These are phyloP conservation scores for Channallabes apus DNA, from an alignment of 2,797 vertebrate genomes.

Conservation along the genomic window DNA sequence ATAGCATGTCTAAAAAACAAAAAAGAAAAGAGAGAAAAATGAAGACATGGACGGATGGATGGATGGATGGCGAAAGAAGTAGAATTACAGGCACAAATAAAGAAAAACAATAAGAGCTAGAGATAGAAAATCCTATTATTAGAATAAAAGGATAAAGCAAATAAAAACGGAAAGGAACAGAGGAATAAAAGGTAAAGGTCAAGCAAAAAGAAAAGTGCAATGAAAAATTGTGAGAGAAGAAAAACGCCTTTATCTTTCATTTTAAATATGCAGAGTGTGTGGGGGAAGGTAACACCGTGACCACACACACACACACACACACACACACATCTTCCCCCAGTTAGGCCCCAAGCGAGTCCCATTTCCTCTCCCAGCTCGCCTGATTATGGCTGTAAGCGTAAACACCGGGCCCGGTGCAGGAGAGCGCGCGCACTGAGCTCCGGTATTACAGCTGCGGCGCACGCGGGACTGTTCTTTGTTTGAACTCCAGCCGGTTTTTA, in stretches of 20 bases:
- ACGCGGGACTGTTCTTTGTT: not conserved
- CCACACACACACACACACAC: slow-evolving; percentile 22
- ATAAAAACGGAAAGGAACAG: not conserved
- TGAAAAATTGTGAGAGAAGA: not conserved
- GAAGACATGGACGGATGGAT: not conserved
- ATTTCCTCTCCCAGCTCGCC: slow-evolving; percentile 45
- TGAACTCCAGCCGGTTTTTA: not conserved
- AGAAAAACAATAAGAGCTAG: not conserved
- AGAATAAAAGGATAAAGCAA: not conserved
- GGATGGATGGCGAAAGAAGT: not conserved
- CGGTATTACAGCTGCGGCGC: not conserved
- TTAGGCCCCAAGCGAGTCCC: slow-evolving; percentile 40
- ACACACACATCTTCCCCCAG: slow-evolving; percentile 12
- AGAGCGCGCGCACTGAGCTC: not conserved
- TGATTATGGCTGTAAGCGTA: slow-evolving; percentile 24
- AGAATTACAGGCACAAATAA: not conserved
- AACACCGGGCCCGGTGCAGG: not conserved
- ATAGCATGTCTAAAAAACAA: too few relatives aligned
- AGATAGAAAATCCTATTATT: not conserved
- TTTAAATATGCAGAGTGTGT: not conserved
- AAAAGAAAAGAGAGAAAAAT: not conserved
- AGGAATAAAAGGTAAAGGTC: not conserved
- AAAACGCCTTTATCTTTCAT: not conserved
- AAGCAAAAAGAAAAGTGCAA: not conserved
- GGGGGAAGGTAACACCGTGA: slow-evolving; percentile 30